Percentiles rank a stretch among this genome's conserved stretches.
Conservation (phyloP, 2,888 invertebrate species). For the Salpingus planirostris region DNA sequence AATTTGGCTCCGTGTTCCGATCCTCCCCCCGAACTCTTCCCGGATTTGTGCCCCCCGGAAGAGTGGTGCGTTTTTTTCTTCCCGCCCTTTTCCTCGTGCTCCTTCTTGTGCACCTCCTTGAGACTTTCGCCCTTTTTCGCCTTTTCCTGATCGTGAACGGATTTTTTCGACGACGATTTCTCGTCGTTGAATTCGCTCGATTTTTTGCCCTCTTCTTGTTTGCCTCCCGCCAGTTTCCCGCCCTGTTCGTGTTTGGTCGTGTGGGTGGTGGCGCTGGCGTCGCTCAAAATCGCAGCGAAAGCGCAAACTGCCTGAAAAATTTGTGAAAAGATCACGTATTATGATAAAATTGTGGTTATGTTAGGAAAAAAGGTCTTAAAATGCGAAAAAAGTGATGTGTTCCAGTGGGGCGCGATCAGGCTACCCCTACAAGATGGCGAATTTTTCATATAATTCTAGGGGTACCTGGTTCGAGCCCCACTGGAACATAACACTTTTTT, state of each 20-base stretch:
- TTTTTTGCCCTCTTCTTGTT: conserved; percentile 13
- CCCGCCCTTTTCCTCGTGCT: conserved; percentile 31
- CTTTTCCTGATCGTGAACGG: conserved; percentile 31
- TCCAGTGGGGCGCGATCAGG: too few species aligned
- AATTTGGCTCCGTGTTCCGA: conserved; percentile 31
- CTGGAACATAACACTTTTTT: too few species aligned
- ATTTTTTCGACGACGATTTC: conserved; percentile 23
- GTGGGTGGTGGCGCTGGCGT: conserved; percentile 3
- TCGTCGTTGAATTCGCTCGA: conserved; percentile 19
- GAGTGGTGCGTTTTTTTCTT: conserved; percentile 32
- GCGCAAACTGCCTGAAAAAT: conserved; percentile 8
- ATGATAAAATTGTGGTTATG: too few species aligned
- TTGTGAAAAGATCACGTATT: too few species aligned
- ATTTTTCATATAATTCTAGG: too few species aligned
- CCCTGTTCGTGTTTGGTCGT: conserved; percentile 1
- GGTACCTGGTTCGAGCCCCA: too few species aligned
- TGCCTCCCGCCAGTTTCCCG: conserved; percentile 8
- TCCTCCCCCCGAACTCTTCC: conserved; percentile 26
- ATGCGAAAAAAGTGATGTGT: too few species aligned
- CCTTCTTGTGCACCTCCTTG: conserved; percentile 27
- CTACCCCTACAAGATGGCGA: too few species aligned
- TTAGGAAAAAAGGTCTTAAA: too few species aligned
- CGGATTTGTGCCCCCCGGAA: conserved; percentile 26
- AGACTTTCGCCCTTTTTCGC: conserved; percentile 29
- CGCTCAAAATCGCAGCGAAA: conserved; percentile 4